Conservation (phyloP, 2,888 invertebrate species). For the Drosophila quinaria region DNA sequence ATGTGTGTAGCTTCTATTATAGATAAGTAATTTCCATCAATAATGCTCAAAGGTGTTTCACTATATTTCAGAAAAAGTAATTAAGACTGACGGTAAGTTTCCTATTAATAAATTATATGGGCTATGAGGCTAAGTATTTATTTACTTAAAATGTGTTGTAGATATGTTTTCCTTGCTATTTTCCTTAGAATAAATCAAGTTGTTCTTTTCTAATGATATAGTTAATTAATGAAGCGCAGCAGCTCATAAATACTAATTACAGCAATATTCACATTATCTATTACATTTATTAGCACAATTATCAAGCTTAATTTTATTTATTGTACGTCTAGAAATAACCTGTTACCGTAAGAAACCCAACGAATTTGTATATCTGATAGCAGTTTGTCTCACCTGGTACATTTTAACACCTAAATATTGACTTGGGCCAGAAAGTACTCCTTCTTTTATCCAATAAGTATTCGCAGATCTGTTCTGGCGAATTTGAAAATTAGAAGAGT, state of each 20-base stretch:
- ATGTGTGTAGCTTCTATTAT: not conserved
- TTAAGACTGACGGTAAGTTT: not conserved
- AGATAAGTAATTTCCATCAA: not conserved
- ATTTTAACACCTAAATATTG: slow-evolving; percentile 50
- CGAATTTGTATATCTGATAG: not conserved
- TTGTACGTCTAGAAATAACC: slow-evolving; percentile 44
- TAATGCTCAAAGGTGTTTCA: not conserved
- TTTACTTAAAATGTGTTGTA: no score
- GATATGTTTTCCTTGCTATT: no score
- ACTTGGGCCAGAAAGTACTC: slow-evolving; percentile 1
- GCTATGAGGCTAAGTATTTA: no score
- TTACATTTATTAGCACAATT: slow-evolving; percentile 41
- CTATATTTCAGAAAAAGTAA: not conserved
- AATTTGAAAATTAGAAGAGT: not conserved
- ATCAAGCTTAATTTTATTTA: slow-evolving; percentile 26
- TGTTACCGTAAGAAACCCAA: slow-evolving; percentile 24
- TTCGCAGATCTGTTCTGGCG: not conserved
- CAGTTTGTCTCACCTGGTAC: slow-evolving; percentile 9
- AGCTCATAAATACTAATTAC: slow-evolving; percentile 21
- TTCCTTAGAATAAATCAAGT: no score
- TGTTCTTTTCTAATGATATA: no score
- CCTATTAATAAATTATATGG: not conserved
- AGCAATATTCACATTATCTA: slow-evolving; percentile 20
- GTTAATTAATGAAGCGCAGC: not conserved
- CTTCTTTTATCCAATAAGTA: not conserved